A percentile compares a stretch with the other conserved stretches of the same genome.
These are phyloP conservation scores for Molossus alvarezi DNA, from an alignment of 2,797 vertebrate genomes.

Conservation along the genomic window DNA sequence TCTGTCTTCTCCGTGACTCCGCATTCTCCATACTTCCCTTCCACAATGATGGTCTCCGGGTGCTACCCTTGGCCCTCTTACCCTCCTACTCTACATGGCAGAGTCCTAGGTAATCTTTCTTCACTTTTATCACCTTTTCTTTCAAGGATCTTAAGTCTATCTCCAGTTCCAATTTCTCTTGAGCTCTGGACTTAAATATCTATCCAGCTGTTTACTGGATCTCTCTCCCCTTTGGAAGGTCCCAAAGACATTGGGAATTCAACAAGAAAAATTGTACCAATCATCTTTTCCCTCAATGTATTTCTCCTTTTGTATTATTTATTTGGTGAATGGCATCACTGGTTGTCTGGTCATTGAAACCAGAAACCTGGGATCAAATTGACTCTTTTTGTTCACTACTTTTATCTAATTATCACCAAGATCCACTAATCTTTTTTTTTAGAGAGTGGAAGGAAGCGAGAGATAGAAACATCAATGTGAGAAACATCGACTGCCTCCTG, in stretches of 20 bases:
- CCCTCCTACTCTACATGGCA: background rate
- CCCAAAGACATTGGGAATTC: background rate
- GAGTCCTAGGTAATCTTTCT: background rate
- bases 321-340: conserved; percentile 39
- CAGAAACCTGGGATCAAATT: conserved; percentile 61
- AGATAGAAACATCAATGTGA: too few species aligned
- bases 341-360: conserved; percentile 61
- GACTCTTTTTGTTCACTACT: conserved; percentile 41
- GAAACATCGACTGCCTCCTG: too few species aligned
- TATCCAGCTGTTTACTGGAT: background rate
- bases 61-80: background rate
- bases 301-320: conserved; percentile 63
- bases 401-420: conserved; percentile 49
- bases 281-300: background rate
- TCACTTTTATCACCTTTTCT: background rate
- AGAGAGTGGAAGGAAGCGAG: too few species aligned
- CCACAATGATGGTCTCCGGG: background rate
- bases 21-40: background rate
- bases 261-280: background rate
- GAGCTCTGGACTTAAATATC: conserved; percentile 11
- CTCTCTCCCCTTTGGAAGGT: conserved; percentile 18
- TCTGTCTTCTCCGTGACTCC: background rate
- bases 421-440: too few species aligned
- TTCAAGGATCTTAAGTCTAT: conserved; percentile 32
- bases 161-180: conserved; percentile 45